Evolutionary conservation across 2,888 invertebrate genomes (phyloP), one percentile per base, ranked within the genome.

Genomic region (Campoplex nolae): DNA sequence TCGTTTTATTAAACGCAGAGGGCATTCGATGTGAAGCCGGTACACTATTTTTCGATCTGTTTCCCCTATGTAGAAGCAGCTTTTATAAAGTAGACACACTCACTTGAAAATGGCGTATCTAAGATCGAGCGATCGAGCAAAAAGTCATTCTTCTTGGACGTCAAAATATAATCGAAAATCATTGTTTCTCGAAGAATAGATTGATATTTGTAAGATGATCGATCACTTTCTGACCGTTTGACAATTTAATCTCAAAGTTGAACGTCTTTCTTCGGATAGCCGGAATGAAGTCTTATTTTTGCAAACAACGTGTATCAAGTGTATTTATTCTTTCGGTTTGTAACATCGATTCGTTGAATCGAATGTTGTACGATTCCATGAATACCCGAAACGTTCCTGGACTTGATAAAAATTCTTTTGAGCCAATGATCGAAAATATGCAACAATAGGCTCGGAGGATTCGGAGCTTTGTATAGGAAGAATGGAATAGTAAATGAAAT

Each of bases 1-100:
- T 45, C 74, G 54, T 65, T 82, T 74, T 62, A 73, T 54, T 54
- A 32, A 54, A 51, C 38, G 38, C 77, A 54, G 70, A 65, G 54
- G 65, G 51, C 9, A 3, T 67, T 78, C 54, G 28, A 68, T 48
- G 67, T 38, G 54, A 71, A 71, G 4, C 28, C 42, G 62, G 4
- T 38, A 45, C 23, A 23, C 54, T 48, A 54, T 70, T 70, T n/a
- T 71, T 70, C 65, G 23, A 71, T 3, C 45, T 54, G 32, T 13
- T 35, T 65, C 38, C 16, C 16, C 16, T 38, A 4, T 6, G 4
- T 38, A 3, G 38, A 38, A 38, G 2, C 23, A 62, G 32, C 1
- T 16, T 32, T 62, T 16, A 32, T 32, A 32, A 32, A 16, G 62
- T 2, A 16, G 32, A 62, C 16, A 62, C 16, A 32, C 32, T 32